Conservation (phyloP, 2,888 invertebrate species). For the Clunio marinus region DNA sequence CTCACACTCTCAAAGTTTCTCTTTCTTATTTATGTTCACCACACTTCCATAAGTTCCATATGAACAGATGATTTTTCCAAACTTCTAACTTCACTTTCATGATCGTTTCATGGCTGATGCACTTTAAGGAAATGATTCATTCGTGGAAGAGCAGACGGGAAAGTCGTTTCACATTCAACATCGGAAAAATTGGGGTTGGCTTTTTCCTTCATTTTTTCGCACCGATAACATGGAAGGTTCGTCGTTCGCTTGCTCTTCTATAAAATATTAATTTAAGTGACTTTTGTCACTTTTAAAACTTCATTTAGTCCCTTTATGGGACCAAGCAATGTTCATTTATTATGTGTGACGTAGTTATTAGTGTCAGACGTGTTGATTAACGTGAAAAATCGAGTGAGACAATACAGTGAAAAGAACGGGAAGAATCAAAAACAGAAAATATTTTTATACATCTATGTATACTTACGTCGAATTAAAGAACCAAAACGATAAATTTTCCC, state of each 20-base stretch:
- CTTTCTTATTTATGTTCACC: constrained; percentile 1
- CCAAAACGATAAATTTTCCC: neutral
- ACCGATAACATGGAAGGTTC: constrained; percentile 33
- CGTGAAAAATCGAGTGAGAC: constrained; percentile 11
- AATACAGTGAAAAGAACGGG: too few species aligned
- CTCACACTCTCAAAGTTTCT: neutral
- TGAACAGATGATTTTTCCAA: constrained; percentile 33
- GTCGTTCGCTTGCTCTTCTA: neutral
- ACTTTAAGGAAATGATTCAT: constrained; percentile 5
- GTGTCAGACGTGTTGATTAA: neutral
- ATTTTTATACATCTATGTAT: neutral
- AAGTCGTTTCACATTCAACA: constrained; percentile 20
- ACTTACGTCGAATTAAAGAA: neutral
- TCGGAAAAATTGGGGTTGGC: constrained; percentile 18
- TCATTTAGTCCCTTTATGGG: neutral
- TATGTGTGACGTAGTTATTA: neutral
- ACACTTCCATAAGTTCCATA: neutral
- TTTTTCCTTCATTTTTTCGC: constrained; percentile 29
- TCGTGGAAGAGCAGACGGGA: constrained; percentile 10
- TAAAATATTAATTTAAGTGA: constrained; percentile 1
- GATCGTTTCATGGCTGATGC: neutral
- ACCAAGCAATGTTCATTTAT: constrained; percentile 7
- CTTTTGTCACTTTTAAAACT: neutral
- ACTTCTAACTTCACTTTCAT: neutral
- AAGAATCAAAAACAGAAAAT: neutral